A percentile compares a stretch with the other conserved stretches of the same genome.
These are phyloP conservation scores for Corythornis madagascariensis DNA, from an alignment of 2,113 vertebrate species.

Conservation along the genomic window DNA sequence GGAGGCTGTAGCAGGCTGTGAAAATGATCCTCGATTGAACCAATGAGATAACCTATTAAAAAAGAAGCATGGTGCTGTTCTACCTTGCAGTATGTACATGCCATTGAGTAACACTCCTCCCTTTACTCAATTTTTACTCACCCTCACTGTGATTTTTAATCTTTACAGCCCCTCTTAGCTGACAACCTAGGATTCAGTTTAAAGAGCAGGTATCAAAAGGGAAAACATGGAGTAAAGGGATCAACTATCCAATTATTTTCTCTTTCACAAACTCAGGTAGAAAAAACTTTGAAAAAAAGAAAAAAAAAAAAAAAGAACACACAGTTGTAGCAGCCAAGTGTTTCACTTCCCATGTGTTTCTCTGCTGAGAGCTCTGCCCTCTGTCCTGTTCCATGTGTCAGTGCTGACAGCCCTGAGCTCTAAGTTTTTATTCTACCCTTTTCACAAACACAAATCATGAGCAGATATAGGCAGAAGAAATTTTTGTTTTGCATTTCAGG, in stretches of 20 bases:
- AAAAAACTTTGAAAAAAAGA: background rate
- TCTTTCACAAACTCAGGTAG: background rate
- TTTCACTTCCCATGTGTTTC: background rate
- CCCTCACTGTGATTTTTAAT: background rate
- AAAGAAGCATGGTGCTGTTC: background rate
- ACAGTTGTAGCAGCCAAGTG: background rate
- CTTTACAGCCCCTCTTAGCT: background rate
- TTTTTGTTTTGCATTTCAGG: background rate
- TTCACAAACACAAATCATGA: background rate
- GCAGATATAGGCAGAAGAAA: background rate
- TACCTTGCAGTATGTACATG: background rate
- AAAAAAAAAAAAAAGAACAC: background rate
- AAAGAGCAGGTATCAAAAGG: background rate
- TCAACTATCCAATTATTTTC: background rate
- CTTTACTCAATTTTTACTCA: background rate
- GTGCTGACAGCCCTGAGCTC: background rate
- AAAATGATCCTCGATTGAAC: background rate
- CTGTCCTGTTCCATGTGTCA: background rate
- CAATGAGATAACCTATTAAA: background rate
- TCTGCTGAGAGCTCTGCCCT: background rate
- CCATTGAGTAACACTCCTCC: background rate
- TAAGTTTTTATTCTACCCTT: background rate
- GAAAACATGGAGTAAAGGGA: background rate
- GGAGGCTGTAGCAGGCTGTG: background rate
- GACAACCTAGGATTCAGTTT: background rate